Percentiles rank a stretch among this genome's conserved stretches.
phyloP scores from a whole-genome alignment of 2,888 invertebrate genomes.

The Anthoptus insignis region DNA sequence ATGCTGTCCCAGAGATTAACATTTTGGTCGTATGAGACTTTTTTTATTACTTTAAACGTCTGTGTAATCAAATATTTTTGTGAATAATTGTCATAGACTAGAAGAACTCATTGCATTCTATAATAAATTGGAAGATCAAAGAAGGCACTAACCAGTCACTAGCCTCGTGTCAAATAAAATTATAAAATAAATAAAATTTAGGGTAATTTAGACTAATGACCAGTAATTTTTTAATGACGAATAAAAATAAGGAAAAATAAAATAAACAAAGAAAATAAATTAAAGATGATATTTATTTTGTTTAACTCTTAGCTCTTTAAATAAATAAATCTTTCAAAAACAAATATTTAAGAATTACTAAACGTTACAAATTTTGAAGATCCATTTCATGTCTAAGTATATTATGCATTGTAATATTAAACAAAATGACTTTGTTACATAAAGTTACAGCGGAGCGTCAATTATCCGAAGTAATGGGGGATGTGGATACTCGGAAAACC shows the following conservation, averaged over 20 bases:
- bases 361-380: slow-evolving; percentile 57
- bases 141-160: slow-evolving; percentile 40
- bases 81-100: no score
- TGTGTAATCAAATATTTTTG: no score
- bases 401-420: no score
- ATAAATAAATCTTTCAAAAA: slow-evolving; percentile 76
- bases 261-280: slow-evolving; percentile 62
- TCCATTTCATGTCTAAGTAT: slow-evolving; percentile 50
- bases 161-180: slow-evolving; percentile 26
- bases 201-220: slow-evolving; percentile 40
- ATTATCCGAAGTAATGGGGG: no score
- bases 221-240: not conserved
- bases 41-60: no score
- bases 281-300: slow-evolving; percentile 72
- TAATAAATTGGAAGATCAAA: not conserved
- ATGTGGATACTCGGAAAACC: no score
- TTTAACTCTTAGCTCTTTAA: slow-evolving; percentile 63
- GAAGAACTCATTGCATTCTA: no score
- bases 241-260: slow-evolving; percentile 42
- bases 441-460: no score
- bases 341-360: slow-evolving; percentile 66
- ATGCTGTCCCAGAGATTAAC: no score
- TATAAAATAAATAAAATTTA: slow-evolving; percentile 40
- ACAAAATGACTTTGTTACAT: slow-evolving; percentile 7
- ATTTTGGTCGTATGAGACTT: no score